These are phyloP conservation scores for Sebastes jordani DNA, from an alignment of 2,797 vertebrate species.

Conservation along the genomic window DNA sequence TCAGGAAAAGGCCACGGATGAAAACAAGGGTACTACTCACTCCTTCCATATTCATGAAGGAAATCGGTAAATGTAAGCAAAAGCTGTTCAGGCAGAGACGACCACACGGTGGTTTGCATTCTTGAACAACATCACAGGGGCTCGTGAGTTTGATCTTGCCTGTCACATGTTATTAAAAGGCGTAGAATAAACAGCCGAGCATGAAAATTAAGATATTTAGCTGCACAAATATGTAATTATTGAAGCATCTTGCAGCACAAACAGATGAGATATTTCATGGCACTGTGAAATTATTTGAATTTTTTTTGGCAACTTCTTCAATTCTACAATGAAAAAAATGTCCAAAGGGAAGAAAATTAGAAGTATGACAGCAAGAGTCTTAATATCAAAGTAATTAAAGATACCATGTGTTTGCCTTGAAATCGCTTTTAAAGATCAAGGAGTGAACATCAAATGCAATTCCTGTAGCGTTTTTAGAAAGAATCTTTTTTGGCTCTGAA, in stretches of 20 bases:
- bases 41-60: conserved; percentile 59
- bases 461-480: neutral
- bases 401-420: conserved; percentile 20
- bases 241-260: neutral
- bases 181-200: neutral
- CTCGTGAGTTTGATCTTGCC: neutral
- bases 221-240: neutral
- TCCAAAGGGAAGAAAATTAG: neutral
- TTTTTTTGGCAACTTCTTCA: neutral
- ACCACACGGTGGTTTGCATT: conserved; percentile 13
- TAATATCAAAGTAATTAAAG: conserved; percentile 12
- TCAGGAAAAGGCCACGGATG: conserved; percentile 31
- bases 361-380: neutral
- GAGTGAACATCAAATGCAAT: conserved; percentile 35
- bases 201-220: neutral
- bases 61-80: conserved; percentile 40
- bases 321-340: neutral
- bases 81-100: conserved; percentile 22
- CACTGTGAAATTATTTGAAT: neutral
- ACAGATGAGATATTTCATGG: neutral
- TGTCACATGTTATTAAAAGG: neutral
- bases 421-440: conserved; percentile 55
- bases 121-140: neutral
- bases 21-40: conserved; percentile 27
- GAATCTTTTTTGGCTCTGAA: neutral